Base-by-base conservation (phyloP, 2,888 invertebrate genomes). In the Ceriagrion tenellum region DNA sequence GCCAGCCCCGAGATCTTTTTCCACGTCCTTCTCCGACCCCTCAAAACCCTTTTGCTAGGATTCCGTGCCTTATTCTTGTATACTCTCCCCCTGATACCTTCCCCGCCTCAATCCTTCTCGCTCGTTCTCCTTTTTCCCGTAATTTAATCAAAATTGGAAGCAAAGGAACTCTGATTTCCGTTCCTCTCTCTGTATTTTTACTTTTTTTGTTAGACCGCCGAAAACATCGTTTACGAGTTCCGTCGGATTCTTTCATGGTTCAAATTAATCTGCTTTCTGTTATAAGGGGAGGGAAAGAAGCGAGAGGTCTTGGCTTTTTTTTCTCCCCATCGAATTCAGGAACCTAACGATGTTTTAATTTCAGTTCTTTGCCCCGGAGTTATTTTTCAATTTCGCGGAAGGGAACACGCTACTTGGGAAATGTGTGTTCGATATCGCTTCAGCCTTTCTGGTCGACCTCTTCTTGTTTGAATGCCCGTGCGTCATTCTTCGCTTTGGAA, bases 81-180 rank as follows among this genome's bases (percentile, higher is more conserved):
- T 4, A 55, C 89, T 23, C 0, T 2, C 16, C 4, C 8, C 55
- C 30, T 35, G 0, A 35, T 35, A 6, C 18, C 23, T 47, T 13
- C n/a, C n/a, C 55, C 89, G 2, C 55, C n/a, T n/a, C n/a, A n/a
- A n/a, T n/a, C n/a, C n/a, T n/a, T n/a, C 16, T 26, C 40, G 23
- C 88, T 8, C 26, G 26, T 16, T 13, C 89, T 55, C 55, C 89
- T 55, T 55, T n/a, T 89, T n/a, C 40, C 89, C 89, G 89, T 89
- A 89, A 89, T 89, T 89, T 89, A 89, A 89, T 89, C 89, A 89
- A 89, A 89, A 89, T 89, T 47, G 16, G 89, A 89, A 89, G 89
- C 26, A 26, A 89, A 47, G 47, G 89, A 89, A 55, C 26, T 55
- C 89, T 30, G 81, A 81, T 35, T 81, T 35, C 12, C 35, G 26